These are phyloP conservation scores for Tillus elongatus DNA, from an alignment of 2,888 invertebrate genomes.

Conservation along the genomic window DNA sequence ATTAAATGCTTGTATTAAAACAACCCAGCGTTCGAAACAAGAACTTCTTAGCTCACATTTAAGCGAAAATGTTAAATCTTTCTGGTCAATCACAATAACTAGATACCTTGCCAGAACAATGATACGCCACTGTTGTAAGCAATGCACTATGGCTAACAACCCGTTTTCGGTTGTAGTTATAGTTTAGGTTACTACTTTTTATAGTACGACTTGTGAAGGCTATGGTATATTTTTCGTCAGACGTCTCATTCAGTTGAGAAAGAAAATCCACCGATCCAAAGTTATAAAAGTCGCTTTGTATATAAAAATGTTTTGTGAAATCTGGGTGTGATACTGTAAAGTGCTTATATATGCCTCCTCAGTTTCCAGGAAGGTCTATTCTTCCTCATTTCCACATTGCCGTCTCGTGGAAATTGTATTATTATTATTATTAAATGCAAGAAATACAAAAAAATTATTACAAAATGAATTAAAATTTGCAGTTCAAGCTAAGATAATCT, in stretches of 20 bases:
- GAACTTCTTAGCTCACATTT: background rate
- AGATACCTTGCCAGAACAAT: background rate
- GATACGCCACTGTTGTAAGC: background rate
- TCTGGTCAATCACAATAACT: background rate
- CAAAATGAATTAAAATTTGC: too few species aligned
- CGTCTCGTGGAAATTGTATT: too few species aligned
- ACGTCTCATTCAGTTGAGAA: constrained; percentile 6
- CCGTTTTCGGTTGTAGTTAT: constrained; percentile 11
- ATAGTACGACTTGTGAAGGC: constrained; percentile 10
- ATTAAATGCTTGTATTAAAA: constrained; percentile 13
- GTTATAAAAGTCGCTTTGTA: constrained; percentile 12
- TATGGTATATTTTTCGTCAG: constrained; percentile 7
- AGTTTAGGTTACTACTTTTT: constrained; percentile 8
- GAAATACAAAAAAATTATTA: too few species aligned
- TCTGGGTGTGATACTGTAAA: constrained; percentile 9
- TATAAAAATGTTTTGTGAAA: constrained; percentile 5
- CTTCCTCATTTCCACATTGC: constrained; percentile 8
- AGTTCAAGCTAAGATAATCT: too few species aligned
- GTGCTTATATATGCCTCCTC: constrained; percentile 9
- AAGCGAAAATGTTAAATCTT: background rate
- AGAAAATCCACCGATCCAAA: constrained; percentile 14
- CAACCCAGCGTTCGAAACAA: constrained; percentile 9
- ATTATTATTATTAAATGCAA: too few species aligned
- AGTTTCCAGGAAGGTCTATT: constrained; percentile 5
- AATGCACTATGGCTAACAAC: constrained; percentile 9